These are phyloP conservation scores for Petroica traversi DNA, from an alignment of 2,113 vertebrate genomes.

Conservation along the genomic window DNA sequence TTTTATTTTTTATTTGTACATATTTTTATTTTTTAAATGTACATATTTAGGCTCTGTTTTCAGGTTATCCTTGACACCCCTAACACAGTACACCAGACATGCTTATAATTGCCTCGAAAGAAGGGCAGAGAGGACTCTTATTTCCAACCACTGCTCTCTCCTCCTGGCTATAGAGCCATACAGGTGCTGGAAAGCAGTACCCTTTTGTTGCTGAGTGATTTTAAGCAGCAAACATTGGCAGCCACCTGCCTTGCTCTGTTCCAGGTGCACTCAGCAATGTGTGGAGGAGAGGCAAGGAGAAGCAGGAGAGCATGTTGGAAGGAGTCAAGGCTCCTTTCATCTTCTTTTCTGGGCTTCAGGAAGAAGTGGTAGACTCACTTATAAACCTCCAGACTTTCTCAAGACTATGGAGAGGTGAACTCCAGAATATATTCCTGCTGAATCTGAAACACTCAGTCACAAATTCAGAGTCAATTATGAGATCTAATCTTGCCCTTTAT, in stretches of 20 bases:
- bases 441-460: neutral
- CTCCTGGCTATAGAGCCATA: neutral
- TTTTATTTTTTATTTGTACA: neutral
- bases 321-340: neutral
- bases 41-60: neutral
- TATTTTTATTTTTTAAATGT: neutral
- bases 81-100: neutral
- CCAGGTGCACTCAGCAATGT: neutral
- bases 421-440: fast-evolving
- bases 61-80: neutral
- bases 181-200: neutral
- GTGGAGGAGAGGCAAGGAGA: neutral
- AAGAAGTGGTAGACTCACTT: neutral
- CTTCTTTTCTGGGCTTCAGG: neutral
- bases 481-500: neutral
- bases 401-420: neutral
- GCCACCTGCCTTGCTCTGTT: neutral
- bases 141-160: neutral
- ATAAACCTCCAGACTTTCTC: neutral
- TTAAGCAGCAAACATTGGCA: neutral
- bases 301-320: neutral
- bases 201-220: neutral
- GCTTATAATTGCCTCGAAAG: neutral
- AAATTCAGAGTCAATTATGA: neutral
- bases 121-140: neutral